phyloP scores from a whole-genome alignment of 2,888 invertebrate genomes.

The Aporophyla lueneburgensis region DNA sequence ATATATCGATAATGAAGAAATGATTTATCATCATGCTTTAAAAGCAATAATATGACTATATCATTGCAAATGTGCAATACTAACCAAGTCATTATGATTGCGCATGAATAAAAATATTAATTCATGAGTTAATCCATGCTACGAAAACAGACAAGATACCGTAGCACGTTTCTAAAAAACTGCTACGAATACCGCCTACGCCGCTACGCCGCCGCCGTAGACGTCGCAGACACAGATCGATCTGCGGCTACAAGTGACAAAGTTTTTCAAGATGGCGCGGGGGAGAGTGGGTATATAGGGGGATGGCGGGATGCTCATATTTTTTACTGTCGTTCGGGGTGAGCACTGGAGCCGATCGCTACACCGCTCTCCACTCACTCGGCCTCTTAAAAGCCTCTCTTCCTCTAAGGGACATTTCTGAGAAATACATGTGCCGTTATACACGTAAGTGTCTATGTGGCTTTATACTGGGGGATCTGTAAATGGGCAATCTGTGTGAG shows the following conservation, averaged over 20 bases:
- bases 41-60: background rate
- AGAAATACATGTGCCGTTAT: conserved; percentile 82
- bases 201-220: conserved; percentile 80
- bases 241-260: conserved; percentile 90
- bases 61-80: background rate
- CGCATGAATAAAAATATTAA: background rate
- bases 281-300: conserved; percentile 76
- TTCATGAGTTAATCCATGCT: background rate
- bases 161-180: conserved; percentile 52
- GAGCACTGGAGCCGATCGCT: conserved; percentile 90
- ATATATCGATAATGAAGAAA: background rate
- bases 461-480: conserved; percentile 75
- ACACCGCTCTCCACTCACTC: conserved; percentile 89
- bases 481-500: conserved; percentile 75
- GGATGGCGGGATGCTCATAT: conserved; percentile 90
- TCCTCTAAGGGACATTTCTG: conserved; percentile 82
- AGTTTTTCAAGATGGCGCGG: conserved; percentile 90
- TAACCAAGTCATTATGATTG: background rate
- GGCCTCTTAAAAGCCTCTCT: conserved; percentile 89
- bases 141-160: conserved; percentile 46
- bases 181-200: conserved; percentile 61
- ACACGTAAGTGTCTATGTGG: conserved; percentile 83
- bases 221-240: conserved; percentile 88
- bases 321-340: conserved; percentile 90
- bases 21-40: conserved; percentile 19